A percentile compares a stretch with the other conserved stretches of the same genome.
phyloP scores from a whole-genome alignment of 1,140 invertebrate species.

The Bilobella aurantiaca region DNA sequence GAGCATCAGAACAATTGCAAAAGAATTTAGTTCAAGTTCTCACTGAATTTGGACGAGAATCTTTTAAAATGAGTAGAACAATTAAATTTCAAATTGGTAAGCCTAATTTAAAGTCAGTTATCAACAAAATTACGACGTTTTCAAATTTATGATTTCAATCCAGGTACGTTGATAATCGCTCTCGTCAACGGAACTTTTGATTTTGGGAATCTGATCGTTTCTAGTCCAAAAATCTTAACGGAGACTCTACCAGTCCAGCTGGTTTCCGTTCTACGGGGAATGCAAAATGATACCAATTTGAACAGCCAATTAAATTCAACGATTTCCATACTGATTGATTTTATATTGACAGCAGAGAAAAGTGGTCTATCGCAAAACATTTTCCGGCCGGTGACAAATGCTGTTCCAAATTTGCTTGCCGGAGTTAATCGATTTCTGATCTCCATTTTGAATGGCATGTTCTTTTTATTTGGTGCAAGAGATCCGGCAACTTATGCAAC shows the following conservation, averaged over 20 bases:
- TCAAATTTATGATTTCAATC: not conserved
- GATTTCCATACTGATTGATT: slow-evolving; percentile 10
- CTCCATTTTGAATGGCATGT: not conserved
- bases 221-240: slow-evolving; percentile 5
- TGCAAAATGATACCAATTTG: slow-evolving; percentile 10
- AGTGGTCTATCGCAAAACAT: slow-evolving; percentile 12
- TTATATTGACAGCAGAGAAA: slow-evolving; percentile 9
- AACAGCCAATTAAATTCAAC: slow-evolving; percentile 6
- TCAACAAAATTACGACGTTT: not conserved
- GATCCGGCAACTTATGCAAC: not conserved
- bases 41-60: not conserved
- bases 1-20: not conserved
- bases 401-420: slow-evolving; percentile 13
- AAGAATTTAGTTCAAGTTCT: slow-evolving; percentile 10
- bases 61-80: not conserved
- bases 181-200: slow-evolving; percentile 12
- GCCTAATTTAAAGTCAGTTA: not conserved
- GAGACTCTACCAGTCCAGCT: slow-evolving; percentile 14
- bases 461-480: not conserved
- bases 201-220: slow-evolving; percentile 8
- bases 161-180: not conserved
- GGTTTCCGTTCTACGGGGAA: slow-evolving; percentile 5
- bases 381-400: slow-evolving; percentile 3
- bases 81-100: slow-evolving; percentile 10
- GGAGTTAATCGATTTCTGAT: slow-evolving; percentile 13